Conservation (phyloP, 2,113 vertebrate genomes). For the Colossoma macropomum region DNA sequence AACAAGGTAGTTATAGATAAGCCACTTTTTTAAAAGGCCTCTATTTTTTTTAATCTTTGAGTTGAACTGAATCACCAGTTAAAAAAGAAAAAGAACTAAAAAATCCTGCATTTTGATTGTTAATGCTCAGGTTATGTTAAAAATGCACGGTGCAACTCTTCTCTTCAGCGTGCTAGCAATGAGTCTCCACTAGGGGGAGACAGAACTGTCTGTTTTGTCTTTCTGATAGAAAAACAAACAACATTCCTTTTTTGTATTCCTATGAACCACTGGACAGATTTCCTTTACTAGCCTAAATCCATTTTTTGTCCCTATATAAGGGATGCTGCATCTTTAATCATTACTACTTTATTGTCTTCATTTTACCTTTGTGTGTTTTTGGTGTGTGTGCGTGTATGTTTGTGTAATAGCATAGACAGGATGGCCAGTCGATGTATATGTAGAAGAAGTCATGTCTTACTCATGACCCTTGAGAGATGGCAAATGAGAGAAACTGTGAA, state of each 20-base stretch:
- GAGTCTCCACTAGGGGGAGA: slow-evolving; percentile 67
- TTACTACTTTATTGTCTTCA: slow-evolving; percentile 27
- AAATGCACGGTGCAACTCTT: slow-evolving; percentile 39
- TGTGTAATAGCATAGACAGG: slow-evolving; percentile 51
- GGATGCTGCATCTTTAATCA: slow-evolving; percentile 74
- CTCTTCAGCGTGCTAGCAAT: slow-evolving; percentile 52
- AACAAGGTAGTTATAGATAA: slow-evolving; percentile 44
- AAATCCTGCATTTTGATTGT: slow-evolving; percentile 48
- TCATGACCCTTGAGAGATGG: neutral
- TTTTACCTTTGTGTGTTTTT: slow-evolving; percentile 48
- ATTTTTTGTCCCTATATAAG: slow-evolving; percentile 56
- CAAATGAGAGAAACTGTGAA: slow-evolving; percentile 25
- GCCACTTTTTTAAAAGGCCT: slow-evolving; percentile 48
- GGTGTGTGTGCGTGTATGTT: slow-evolving; percentile 58
- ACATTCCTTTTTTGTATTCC: slow-evolving; percentile 34
- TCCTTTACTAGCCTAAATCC: slow-evolving; percentile 19
- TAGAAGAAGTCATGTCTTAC: slow-evolving; percentile 56
- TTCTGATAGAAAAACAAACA: slow-evolving; percentile 43
- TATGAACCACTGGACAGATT: slow-evolving; percentile 6
- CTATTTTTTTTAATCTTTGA: slow-evolving; percentile 58
- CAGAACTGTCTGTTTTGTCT: slow-evolving; percentile 49
- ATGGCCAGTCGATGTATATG: slow-evolving; percentile 57
- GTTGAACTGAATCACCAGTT: slow-evolving; percentile 28
- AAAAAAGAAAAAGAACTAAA: slow-evolving; percentile 34
- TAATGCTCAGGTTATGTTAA: slow-evolving; percentile 70